Conservation (phyloP, 2,888 invertebrate species). For the Cacoxenus indagator region DNA sequence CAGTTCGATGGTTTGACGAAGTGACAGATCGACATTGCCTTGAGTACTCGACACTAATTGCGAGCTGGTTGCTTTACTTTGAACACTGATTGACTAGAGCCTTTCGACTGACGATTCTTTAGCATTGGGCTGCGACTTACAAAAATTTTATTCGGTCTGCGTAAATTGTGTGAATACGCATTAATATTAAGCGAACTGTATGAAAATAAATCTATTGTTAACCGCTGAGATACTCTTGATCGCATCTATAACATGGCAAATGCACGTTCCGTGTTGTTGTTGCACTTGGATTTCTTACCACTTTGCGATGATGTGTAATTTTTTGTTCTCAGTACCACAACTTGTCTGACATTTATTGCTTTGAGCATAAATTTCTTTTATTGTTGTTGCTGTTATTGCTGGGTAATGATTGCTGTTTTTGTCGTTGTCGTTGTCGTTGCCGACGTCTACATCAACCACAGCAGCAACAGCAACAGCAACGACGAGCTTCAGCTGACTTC, state of each 20-base stretch:
- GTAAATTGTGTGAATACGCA: no score
- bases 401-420: constrained; percentile 40
- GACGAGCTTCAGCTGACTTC: background rate
- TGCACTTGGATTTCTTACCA: background rate
- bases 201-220: no score
- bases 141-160: no score
- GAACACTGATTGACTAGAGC: no score
- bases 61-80: no score
- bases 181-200: no score
- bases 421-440: background rate
- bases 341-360: constrained; percentile 32
- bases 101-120: no score
- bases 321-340: background rate
- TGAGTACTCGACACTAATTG: no score
- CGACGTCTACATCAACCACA: background rate
- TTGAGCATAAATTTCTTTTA: constrained; percentile 46
- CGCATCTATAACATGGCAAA: background rate
- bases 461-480: background rate
- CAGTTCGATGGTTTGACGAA: background rate
- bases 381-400: constrained; percentile 35
- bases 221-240: background rate
- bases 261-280: background rate
- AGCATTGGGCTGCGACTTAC: no score
- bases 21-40: no score
- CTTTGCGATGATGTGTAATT: constrained; percentile 2